Base-by-base conservation (phyloP, 2,797 vertebrate genomes). In the Peromyscus aztecus region DNA sequence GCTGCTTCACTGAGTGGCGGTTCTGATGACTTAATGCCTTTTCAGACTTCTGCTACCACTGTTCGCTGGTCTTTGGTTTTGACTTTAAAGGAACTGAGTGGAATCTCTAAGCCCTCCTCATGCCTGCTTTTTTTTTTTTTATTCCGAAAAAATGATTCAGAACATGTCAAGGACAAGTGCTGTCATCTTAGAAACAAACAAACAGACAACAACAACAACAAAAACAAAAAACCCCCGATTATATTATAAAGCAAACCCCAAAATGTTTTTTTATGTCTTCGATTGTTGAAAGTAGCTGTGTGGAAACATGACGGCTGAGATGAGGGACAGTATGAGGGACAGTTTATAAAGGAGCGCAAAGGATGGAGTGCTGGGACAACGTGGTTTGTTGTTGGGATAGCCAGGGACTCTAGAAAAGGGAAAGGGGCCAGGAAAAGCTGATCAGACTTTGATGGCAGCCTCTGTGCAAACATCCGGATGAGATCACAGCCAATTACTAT, bases 231-330 rank as follows among this genome's bases (percentile, higher is more conserved):
- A 31, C 49, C 49, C 49, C 96, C 69, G 97, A 98, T 98, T 71
- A 97, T 98, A 97, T 98, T 98, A 97, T 95, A 98, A 96, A 97
- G 93, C 90, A 92, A 81, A 49, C 65, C 92, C 78, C 83, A 97
- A 98, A 96, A 97, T 97, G 94, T n/a, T 14, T 98, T 98, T 98
- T 98, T 98, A 98, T 98, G 98, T 95, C 97, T 98, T 98, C 98
- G 97, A 97, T 98, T 98, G 95, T 98, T 98, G 98, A 96, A 98
- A 98, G 94, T 97, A 93, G 65, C 52, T 96, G 95, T 83, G 83
- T 97, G 95, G 98, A 98, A 98, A 98, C 84, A 95, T 91, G 95
- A 94, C 21, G 65, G 97, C 91, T 98, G 95, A 98, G 97, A n/a
- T n/a, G n/a, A n/a, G n/a, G n/a, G n/a, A n/a, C n/a, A n/a, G n/a